Evolutionary conservation across 2,113 vertebrate genomes (phyloP).

Genomic region (Pollachius pollachius): DNA sequence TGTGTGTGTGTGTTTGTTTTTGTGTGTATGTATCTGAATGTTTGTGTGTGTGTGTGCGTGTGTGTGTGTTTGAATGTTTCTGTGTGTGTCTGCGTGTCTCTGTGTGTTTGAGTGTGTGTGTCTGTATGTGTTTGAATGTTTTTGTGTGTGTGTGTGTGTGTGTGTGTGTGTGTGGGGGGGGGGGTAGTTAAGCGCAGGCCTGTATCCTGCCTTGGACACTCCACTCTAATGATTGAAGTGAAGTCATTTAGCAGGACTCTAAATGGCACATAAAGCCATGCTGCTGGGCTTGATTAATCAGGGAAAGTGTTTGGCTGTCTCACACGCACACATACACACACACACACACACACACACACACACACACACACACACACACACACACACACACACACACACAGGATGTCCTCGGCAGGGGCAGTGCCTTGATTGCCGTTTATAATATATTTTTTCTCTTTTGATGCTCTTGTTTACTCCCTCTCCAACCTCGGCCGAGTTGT

Average conservation of each 20-base stretch:
- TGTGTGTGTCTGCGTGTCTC: too few species aligned
- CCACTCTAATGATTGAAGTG: constrained; percentile 69
- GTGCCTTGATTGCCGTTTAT: constrained; percentile 30
- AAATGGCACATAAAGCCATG: constrained; percentile 66
- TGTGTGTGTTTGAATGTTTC: too few species aligned
- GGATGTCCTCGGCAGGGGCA: constrained; percentile 53
- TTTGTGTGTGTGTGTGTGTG: too few species aligned
- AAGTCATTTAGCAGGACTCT: constrained; percentile 64
- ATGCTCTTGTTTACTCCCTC: constrained; percentile 23
- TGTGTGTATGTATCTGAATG: background rate
- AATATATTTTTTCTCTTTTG: constrained; percentile 18
- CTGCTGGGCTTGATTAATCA: constrained; percentile 70
- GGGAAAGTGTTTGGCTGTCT: constrained; percentile 65
- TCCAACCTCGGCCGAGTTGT: background rate
- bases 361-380: too few species aligned
- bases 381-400: too few species aligned
- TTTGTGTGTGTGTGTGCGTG: constrained; percentile 23
- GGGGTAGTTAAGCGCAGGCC: constrained; percentile 4
- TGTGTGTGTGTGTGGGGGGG: constrained; percentile 1
- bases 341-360: too few species aligned
- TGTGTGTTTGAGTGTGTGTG: too few species aligned
- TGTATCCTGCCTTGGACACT: constrained; percentile 35
- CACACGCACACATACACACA: constrained; percentile 29
- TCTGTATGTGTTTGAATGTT: too few species aligned
- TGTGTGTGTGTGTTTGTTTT: too few species aligned